These are phyloP conservation scores for Hydractinia echinata DNA, from an alignment of 30 jellyfish, hydroid and myxozoan genomes.

Conservation along the genomic window DNA sequence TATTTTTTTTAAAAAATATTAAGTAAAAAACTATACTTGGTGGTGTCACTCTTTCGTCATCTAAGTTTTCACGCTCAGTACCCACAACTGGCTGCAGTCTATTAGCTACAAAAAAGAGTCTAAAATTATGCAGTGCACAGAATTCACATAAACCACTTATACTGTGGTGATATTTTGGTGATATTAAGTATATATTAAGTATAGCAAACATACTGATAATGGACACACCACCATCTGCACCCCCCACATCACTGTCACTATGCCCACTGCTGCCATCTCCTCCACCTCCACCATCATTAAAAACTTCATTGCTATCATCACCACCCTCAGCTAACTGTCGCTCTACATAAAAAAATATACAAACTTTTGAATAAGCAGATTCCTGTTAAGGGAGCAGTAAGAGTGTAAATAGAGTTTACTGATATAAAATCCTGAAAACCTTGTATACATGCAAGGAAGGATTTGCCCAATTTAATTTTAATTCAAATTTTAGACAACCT, in stretches of 20 bases:
- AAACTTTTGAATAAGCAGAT: background rate
- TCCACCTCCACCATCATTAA: constrained; percentile 87
- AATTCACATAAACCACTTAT: background rate
- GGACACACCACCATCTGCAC: constrained; percentile 78
- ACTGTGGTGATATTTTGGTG: background rate
- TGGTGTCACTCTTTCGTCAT: background rate
- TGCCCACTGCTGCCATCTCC: constrained; percentile 97
- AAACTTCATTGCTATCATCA: constrained; percentile 49
- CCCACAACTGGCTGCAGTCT: background rate
- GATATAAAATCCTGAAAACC: background rate
- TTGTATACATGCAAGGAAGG: background rate
- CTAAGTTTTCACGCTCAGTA: background rate
- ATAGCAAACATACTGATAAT: background rate
- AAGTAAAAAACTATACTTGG: background rate
- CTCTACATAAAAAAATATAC: constrained; percentile 28
- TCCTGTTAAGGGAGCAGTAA: background rate
- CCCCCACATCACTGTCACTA: constrained; percentile 81
- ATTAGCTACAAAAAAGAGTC: background rate
- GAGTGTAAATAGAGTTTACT: background rate
- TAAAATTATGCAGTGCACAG: background rate
- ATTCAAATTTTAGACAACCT: background rate
- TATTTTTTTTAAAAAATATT: background rate
- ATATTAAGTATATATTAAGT: background rate
- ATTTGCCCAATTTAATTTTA: background rate
- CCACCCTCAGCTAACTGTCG: constrained; percentile 91